Evolutionary conservation across 2,888 invertebrate species (phyloP), one percentile per base, ranked within the genome.

Genomic region (Melanostoma scalare): DNA sequence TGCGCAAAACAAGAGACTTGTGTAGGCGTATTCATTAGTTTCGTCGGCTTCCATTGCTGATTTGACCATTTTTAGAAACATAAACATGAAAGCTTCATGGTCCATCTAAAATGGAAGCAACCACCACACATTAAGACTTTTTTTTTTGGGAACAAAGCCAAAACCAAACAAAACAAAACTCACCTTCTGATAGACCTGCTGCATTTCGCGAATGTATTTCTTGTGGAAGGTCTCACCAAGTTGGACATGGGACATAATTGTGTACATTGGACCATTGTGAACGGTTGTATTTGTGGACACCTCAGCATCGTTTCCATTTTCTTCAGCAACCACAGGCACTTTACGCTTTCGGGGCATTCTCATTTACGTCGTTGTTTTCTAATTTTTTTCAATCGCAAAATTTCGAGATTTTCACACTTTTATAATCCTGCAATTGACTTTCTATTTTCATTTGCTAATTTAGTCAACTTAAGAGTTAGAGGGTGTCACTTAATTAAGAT

Each of bases 1-100:
- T 0, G 95, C 94, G 33, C 94, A 94, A 91, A 96, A 96, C 79
- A 94, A 92, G 1, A 96, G 91, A 0, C 94, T 93, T 44, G 94
- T 92, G 86, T 95, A 94, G 0, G 96, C 94, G 87, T 93, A 93
- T 6, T 94, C 93, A 88, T 95, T 94, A 9, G 93, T 93, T 85
- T 96, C 95, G 8, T 94, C 94, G 63, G 93, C 93, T 0, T 94
- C 92, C 87, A 96, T 93, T 33, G 94, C 92, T 68, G 94, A 92
- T 86, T 93, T 93, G 0, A 96, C 89, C 55, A 94, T 94, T 87
- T 93, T 92, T 46, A 94, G 92, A 86, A 96, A 96, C 46, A 93
- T 93, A 48, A 92, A 90, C 84, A 93, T 92, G 87, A 96, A 96
- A 1, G 89, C 89, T 31, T 93, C 92, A 85, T 94, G 92, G 2